phyloP scores from a whole-genome alignment of 2,888 invertebrate species.

The Melanotus villosus region DNA sequence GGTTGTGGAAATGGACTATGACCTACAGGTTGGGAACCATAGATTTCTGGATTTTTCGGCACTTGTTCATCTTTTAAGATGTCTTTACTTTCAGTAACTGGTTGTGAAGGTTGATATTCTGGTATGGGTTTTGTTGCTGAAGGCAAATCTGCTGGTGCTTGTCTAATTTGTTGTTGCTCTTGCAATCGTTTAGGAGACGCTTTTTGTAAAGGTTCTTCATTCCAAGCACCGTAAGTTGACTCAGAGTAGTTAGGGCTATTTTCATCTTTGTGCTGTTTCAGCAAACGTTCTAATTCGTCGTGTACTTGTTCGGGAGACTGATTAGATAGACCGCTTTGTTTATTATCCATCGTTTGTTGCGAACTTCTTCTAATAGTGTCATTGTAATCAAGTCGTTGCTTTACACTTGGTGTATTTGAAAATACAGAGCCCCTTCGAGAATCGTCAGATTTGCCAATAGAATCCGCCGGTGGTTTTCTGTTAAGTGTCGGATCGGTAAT shows the following conservation, averaged over 20 bases:
- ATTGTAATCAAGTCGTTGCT: not conserved
- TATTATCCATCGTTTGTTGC: not conserved
- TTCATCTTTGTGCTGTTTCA: conserved; percentile 1
- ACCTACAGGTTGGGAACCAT: no score
- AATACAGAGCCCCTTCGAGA: not conserved
- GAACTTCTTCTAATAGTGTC: not conserved
- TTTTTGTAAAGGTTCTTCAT: not conserved
- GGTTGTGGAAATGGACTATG: no score
- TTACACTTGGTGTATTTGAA: not conserved
- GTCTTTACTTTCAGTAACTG: no score
- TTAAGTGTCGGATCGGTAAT: not conserved
- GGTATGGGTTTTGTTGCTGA: not conserved
- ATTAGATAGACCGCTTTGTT: no score
- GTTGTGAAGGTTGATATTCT: no score
- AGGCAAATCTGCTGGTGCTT: conserved; percentile 23
- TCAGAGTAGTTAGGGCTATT: no score
- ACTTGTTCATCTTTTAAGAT: no score
- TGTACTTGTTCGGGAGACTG: not conserved
- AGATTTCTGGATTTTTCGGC: no score
- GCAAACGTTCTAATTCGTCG: not conserved
- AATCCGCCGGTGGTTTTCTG: not conserved
- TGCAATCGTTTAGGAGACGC: not conserved
- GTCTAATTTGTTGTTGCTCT: conserved; percentile 18
- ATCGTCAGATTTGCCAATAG: not conserved
- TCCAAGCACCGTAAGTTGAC: not conserved